Conservation (phyloP, 2,888 invertebrate genomes). For the Hydrotaea cyrtoneurina region DNA sequence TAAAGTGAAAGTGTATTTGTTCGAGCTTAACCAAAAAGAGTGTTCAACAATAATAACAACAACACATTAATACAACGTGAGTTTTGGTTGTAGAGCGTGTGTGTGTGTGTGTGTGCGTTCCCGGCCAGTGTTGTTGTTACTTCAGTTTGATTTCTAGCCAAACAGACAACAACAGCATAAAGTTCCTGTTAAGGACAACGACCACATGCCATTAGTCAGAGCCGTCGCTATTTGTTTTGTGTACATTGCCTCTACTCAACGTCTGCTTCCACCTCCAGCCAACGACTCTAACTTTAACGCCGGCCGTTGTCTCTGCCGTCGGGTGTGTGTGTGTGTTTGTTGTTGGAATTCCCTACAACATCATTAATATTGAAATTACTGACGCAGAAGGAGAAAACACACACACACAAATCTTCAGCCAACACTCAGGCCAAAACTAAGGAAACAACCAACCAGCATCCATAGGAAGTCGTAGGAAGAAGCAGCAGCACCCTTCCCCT, state of each 20-base stretch:
- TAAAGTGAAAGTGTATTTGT: slow-evolving; percentile 35
- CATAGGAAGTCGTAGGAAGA: not conserved
- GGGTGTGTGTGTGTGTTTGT: not conserved
- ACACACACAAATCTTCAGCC: not conserved
- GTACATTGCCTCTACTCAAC: too few relatives aligned
- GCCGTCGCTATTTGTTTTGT: not conserved
- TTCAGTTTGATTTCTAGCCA: slow-evolving; percentile 1
- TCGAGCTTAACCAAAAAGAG: not conserved
- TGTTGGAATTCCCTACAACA: not conserved
- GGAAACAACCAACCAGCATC: not conserved
- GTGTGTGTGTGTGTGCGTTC: not conserved
- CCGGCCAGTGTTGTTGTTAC: slow-evolving; percentile 13
- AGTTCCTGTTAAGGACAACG: slow-evolving; percentile 28
- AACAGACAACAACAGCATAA: not conserved
- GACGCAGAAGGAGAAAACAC: not conserved
- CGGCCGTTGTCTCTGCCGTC: not conserved
- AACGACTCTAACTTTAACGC: not conserved
- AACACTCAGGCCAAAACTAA: not conserved
- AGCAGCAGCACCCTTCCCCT: not conserved
- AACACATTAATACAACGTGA: not conserved
- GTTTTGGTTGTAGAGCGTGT: not conserved
- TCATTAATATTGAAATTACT: slow-evolving; percentile 41
- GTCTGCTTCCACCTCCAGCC: not conserved
- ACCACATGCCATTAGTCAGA: slow-evolving; percentile 2
- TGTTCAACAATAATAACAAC: not conserved